Evolutionary conservation across 2,113 vertebrate species (phyloP), one percentile per base, ranked within the genome.

Genomic region (Ictalurus punctatus): DNA sequence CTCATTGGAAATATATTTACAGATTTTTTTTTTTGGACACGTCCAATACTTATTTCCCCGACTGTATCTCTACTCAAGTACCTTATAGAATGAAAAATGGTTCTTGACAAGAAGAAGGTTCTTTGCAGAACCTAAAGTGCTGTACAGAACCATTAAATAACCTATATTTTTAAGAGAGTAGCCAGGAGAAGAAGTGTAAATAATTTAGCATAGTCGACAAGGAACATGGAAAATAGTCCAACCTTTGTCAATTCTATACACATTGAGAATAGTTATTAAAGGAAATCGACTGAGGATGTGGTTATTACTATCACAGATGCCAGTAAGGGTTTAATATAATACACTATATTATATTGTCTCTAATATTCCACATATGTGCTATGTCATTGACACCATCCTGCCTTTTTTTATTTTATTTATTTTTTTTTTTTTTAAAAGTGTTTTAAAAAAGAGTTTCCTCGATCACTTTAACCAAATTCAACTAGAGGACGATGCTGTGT

Each of bases 401-500:
- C 25, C 2, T 54, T 10, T 73, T 73, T 37, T 3, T 21, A n/a
- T n/a, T n/a, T 0, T 14, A 40, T 40, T 44, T 44, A 44, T 44
- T 44, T 44, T 0, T 44, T 44, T 44, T 44, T 48, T 48, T 48
- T 44, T 44, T 6, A 6, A 44, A 65, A 73, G 6, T 76, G 73
- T n/a, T 48, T 48, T 27, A 52, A 3, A 48, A 76, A 48, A 40
- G 3, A 78, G 19, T 48, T 13, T 17, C 58, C 58, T 27, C 6
- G 34, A 40, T 61, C 12, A 63, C 81, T 9, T 16, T 21, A 14
- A 61, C 10, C 81, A 44, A 40, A 63, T 83, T 83, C 30, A 58
- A n/a, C 40, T 56, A 82, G 79, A 73, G 79, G 52, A 82, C 63
- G 30, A 83, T 63, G 61, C 34, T 83, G 86, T 37, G 25, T 34